Conservation (phyloP, 2,888 invertebrate genomes). For the Xylota segnis region DNA sequence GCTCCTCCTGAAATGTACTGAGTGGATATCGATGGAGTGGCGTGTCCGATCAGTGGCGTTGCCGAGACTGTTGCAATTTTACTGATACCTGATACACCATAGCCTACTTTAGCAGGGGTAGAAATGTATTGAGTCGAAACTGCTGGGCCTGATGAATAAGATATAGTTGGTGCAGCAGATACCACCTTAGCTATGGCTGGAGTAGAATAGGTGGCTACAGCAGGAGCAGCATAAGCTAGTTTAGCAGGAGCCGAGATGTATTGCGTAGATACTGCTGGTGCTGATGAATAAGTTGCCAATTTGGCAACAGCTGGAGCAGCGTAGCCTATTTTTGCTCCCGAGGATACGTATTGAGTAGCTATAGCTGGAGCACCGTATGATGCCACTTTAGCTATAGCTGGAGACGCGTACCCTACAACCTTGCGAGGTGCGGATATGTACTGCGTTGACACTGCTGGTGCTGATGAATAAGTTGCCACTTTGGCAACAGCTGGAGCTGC, state of each 20-base stretch:
- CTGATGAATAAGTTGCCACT: constrained; percentile 67
- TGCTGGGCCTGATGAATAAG: constrained; percentile 7
- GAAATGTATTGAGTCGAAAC: not conserved
- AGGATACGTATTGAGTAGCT: constrained; percentile 66
- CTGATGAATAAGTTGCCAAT: constrained; percentile 66
- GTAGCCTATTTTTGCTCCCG: constrained; percentile 65
- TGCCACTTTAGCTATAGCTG: constrained; percentile 65
- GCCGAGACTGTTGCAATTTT: constrained; percentile 55
- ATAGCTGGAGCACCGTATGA: constrained; percentile 77
- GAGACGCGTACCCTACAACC: constrained; percentile 67
- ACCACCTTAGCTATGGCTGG: constrained; percentile 61
- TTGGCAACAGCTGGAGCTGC: constrained; percentile 77
- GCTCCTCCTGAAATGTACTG: constrained; percentile 80
- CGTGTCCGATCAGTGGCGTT: constrained; percentile 43
- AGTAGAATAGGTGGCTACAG: constrained; percentile 50
- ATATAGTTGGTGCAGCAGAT: constrained; percentile 47
- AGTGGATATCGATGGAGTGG: constrained; percentile 76
- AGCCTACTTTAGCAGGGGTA: constrained; percentile 82
- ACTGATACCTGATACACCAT: constrained; percentile 76
- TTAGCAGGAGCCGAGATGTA: constrained; percentile 79
- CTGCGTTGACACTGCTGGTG: constrained; percentile 79
- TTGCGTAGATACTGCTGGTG: constrained; percentile 78
- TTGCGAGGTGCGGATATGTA: constrained; percentile 79
- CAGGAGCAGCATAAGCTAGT: constrained; percentile 81
- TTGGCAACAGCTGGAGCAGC: constrained; percentile 77